phyloP scores from a whole-genome alignment of 2,888 invertebrate species.

The Drosophila meridiana region DNA sequence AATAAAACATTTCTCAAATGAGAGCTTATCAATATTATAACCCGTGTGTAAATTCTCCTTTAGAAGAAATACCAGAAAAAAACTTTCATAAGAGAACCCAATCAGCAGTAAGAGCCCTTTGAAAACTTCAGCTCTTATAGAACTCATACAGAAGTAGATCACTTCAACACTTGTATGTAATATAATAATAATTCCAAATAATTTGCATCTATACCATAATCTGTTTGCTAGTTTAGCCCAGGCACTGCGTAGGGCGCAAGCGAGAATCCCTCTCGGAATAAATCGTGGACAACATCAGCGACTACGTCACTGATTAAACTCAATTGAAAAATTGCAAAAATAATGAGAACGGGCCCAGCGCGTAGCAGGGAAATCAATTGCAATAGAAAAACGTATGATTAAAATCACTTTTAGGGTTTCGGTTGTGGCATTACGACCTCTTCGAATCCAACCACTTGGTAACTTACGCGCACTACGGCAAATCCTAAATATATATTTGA shows the following conservation, averaged over 20 bases:
- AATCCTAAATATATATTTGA: not conserved
- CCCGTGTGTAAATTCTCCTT: no score
- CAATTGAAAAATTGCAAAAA: slow-evolving; percentile 70
- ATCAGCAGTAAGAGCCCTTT: not conserved
- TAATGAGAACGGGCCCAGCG: not conserved
- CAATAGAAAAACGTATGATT: slow-evolving; percentile 53
- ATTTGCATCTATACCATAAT: not conserved
- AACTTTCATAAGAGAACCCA: not conserved
- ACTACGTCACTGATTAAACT: slow-evolving; percentile 78
- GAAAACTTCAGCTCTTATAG: not conserved
- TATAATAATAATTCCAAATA: no score
- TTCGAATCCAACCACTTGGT: not conserved
- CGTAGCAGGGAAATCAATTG: slow-evolving; percentile 30
- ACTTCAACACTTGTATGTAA: not conserved
- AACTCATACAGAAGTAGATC: not conserved
- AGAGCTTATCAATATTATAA: no score
- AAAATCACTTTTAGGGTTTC: slow-evolving; percentile 72
- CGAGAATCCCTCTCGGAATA: slow-evolving; percentile 29
- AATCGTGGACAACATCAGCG: slow-evolving; percentile 11
- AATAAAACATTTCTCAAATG: no score
- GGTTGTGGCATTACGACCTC: slow-evolving; percentile 16
- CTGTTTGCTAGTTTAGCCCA: not conserved
- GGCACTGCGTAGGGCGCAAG: slow-evolving; percentile 32
- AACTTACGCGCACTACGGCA: slow-evolving; percentile 35
- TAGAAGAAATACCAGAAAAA: not conserved